A percentile compares a stretch with the other conserved stretches of the same genome.
Evolutionary conservation across 2,888 invertebrate genomes (phyloP).

Genomic region (Lithophane socia): DNA sequence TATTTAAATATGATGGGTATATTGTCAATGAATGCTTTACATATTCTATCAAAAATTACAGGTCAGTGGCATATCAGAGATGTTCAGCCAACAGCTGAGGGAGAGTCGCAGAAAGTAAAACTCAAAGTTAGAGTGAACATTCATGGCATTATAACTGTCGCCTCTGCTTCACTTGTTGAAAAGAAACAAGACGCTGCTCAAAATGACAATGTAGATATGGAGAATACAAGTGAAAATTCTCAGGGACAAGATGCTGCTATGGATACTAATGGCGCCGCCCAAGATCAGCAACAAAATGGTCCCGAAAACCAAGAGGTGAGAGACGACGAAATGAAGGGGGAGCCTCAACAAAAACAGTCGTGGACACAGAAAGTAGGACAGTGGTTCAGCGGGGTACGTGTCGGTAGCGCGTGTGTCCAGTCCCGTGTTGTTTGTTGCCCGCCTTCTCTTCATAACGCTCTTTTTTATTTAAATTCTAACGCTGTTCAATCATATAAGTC

Average conservation of each 20-base stretch:
- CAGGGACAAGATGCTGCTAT: constrained; percentile 86
- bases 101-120: constrained; percentile 98
- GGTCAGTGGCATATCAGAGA: constrained; percentile 95
- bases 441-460: constrained; percentile 60
- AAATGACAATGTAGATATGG: constrained; percentile 85
- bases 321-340: constrained; percentile 85
- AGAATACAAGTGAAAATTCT: constrained; percentile 84
- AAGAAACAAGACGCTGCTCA: constrained; percentile 91
- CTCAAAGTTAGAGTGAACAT: constrained; percentile 98
- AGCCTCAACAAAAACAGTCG: constrained; percentile 90
- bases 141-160: constrained; percentile 97
- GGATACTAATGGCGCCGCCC: constrained; percentile 88
- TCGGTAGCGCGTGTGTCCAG: constrained; percentile 87
- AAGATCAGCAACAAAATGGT: constrained; percentile 85
- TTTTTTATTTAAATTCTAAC: constrained; percentile 38
- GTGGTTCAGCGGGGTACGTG: constrained; percentile 93
- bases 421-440: constrained; percentile 85
- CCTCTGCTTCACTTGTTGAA: constrained; percentile 96
- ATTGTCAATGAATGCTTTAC: constrained; percentile 2
- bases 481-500: constrained; percentile 65
- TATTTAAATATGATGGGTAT: neutral
- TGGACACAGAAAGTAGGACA: constrained; percentile 93
- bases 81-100: constrained; percentile 96
- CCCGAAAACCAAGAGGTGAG: constrained; percentile 89
- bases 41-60: constrained; percentile 71